These are phyloP conservation scores for Cetonia aurata DNA, from an alignment of 2,888 invertebrate genomes.

Conservation along the genomic window DNA sequence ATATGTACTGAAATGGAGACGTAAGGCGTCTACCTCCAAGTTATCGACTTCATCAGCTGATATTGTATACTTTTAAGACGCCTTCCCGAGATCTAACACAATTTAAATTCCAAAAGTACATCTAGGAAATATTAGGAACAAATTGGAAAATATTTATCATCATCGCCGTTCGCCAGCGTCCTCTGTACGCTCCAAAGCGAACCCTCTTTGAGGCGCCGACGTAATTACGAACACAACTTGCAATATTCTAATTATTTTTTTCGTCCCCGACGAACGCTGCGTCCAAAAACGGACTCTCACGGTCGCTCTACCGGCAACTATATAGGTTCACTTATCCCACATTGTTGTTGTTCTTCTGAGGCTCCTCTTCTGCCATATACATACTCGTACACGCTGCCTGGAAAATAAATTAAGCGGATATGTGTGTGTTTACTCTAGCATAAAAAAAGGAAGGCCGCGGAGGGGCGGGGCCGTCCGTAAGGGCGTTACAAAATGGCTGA, in stretches of 20 bases:
- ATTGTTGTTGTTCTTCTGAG: conserved; percentile 46
- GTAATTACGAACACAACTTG: conserved; percentile 47
- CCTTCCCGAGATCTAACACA: no score
- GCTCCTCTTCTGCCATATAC: not conserved
- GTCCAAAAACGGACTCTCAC: no score
- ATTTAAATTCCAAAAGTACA: no score
- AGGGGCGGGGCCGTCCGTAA: conserved; percentile 57
- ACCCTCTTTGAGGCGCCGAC: conserved; percentile 9
- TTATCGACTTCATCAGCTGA: no score
- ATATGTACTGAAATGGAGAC: no score
- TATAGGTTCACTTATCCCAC: conserved; percentile 33
- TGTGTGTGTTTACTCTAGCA: conserved; percentile 54
- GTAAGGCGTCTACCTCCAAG: no score
- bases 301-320: no score
- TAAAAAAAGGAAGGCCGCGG: conserved; percentile 50
- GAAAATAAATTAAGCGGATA: conserved; percentile 56
- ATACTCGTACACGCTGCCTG: no score
- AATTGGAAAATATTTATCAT: no score
- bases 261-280: not conserved
- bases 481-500: conserved; percentile 62
- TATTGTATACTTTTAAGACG: no score
- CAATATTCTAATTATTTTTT: conserved; percentile 48
- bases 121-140: no score
- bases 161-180: no score
- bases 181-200: not conserved